Evolutionary conservation across 2,113 vertebrate species (phyloP).

Genomic region (Protobothrops flavoviridis): DNA sequence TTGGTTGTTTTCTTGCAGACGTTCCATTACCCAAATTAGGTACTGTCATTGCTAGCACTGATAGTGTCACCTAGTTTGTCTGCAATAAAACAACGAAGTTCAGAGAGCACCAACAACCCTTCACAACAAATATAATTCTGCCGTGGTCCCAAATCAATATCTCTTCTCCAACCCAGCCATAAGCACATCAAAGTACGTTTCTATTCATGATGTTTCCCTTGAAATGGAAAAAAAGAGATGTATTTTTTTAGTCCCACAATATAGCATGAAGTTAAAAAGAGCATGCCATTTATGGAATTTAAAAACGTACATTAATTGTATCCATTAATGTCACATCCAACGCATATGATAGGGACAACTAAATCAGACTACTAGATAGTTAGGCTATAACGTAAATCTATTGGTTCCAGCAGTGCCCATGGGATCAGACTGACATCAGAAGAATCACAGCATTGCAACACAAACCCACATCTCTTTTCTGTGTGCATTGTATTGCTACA

Average conservation of each 20-base stretch:
- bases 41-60: too few relatives aligned
- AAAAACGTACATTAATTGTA: background rate
- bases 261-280: background rate
- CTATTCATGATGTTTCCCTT: background rate
- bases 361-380: background rate
- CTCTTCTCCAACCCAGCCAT: background rate
- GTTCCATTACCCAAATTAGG: too few relatives aligned
- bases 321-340: background rate
- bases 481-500: background rate
- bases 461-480: background rate
- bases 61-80: too few relatives aligned
- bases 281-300: background rate
- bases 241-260: background rate
- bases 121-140: background rate
- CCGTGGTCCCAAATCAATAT: background rate
- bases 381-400: background rate
- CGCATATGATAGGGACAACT: background rate
- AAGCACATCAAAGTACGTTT: background rate
- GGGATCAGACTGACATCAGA: background rate
- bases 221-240: background rate
- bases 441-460: background rate
- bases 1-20: too few relatives aligned
- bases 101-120: too few relatives aligned
- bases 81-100: too few relatives aligned
- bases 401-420: background rate